Evolutionary conservation across 2,888 invertebrate species (phyloP).

Genomic region (Cephus sareptanus): DNA sequence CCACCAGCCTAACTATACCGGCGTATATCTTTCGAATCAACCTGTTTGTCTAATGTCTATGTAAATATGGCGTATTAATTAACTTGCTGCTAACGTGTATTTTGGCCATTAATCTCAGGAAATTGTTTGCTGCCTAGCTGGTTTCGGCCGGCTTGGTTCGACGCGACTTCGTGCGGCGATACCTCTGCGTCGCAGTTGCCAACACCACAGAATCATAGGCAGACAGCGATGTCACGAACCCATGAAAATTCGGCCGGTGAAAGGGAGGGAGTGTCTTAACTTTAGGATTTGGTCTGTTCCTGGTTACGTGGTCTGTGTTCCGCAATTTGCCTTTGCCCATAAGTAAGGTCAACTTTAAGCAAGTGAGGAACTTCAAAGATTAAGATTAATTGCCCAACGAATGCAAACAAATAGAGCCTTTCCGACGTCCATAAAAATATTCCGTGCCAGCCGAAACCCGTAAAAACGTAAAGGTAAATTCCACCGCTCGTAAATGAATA

Average conservation of each 20-base stretch:
- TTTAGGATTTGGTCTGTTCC: too few species aligned
- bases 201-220: too few species aligned
- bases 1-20: conserved; percentile 12
- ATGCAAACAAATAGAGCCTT: conserved; percentile 16
- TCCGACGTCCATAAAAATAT: conserved; percentile 2
- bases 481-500: conserved; percentile 18
- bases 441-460: conserved; percentile 12
- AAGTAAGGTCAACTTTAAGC: neutral
- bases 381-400: conserved; percentile 16
- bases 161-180: too few species aligned
- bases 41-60: conserved; percentile 64
- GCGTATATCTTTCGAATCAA: conserved; percentile 60
- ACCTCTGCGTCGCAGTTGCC: too few species aligned
- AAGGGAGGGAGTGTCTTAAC: too few species aligned
- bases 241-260: too few species aligned
- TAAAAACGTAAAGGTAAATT: conserved; percentile 23
- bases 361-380: conserved; percentile 6
- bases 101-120: conserved; percentile 49
- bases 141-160: too few species aligned
- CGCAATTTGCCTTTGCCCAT: too few species aligned
- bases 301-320: too few species aligned
- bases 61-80: conserved; percentile 64
- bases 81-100: conserved; percentile 58
- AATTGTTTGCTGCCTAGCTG: conserved; percentile 41
- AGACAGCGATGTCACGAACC: too few species aligned